Conservation (phyloP, 2,113 vertebrate genomes). For the Caranx ignobilis region DNA sequence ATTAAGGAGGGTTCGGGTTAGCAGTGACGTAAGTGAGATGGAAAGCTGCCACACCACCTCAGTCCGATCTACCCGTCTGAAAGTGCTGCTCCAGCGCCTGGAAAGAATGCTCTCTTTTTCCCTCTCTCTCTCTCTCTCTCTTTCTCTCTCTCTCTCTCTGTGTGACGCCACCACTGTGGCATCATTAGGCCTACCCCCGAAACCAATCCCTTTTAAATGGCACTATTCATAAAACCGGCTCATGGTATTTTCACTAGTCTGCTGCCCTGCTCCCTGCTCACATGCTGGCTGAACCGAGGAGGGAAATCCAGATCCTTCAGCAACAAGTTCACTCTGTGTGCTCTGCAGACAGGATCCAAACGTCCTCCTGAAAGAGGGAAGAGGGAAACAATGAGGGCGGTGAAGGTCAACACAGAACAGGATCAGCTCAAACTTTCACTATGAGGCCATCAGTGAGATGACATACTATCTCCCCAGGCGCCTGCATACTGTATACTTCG, state of each 20-base stretch:
- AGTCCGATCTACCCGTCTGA: slow-evolving; percentile 49
- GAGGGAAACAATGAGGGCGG: slow-evolving; percentile 34
- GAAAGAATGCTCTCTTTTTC: slow-evolving; percentile 70
- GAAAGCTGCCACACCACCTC: slow-evolving; percentile 67
- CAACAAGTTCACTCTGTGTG: slow-evolving; percentile 38
- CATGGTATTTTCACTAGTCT: slow-evolving; percentile 48
- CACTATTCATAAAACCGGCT: slow-evolving; percentile 76
- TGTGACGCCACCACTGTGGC: slow-evolving; percentile 62
- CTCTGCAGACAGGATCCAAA: slow-evolving; percentile 37
- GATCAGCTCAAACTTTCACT: slow-evolving; percentile 8
- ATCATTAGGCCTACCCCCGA: slow-evolving; percentile 67
- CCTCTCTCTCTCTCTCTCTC: slow-evolving; percentile 13
- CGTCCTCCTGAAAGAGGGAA: slow-evolving; percentile 27
- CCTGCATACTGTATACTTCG: too few species aligned
- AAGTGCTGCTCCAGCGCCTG: slow-evolving; percentile 70
- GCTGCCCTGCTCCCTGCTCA: slow-evolving; percentile 35
- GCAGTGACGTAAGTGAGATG: slow-evolving; percentile 58
- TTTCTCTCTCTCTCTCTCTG: slow-evolving; percentile 20
- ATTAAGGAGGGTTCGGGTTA: slow-evolving; percentile 6
- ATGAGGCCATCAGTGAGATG: background rate
- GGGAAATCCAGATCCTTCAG: slow-evolving; percentile 51
- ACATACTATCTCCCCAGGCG: background rate
- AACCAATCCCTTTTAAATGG: slow-evolving; percentile 71
- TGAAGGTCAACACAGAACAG: slow-evolving; percentile 21
- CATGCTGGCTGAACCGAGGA: slow-evolving; percentile 48